phyloP scores from a whole-genome alignment of 2,797 vertebrate genomes.

The Mastacembelus armatus region DNA sequence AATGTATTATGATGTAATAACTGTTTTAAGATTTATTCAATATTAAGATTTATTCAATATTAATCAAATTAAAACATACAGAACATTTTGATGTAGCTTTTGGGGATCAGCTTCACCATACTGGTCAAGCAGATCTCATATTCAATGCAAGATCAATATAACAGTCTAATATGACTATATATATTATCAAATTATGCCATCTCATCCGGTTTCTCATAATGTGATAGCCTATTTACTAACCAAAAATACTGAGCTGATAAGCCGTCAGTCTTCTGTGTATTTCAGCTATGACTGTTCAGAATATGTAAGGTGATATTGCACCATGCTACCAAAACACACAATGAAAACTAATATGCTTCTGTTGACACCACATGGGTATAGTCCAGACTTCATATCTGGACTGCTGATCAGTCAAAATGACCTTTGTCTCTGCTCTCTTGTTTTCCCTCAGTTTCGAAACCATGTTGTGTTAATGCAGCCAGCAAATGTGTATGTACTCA shows the following conservation, averaged over 20 bases:
- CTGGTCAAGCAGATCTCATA: constrained; percentile 12
- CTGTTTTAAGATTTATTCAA: too few species aligned
- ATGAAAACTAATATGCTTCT: constrained; percentile 68
- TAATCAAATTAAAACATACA: neutral
- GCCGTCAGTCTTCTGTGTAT: constrained; percentile 37
- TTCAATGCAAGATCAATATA: constrained; percentile 24
- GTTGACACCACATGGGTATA: constrained; percentile 60
- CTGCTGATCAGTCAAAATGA: constrained; percentile 67
- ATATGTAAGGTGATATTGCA: constrained; percentile 61
- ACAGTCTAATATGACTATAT: constrained; percentile 15
- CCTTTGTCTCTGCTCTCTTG: constrained; percentile 63
- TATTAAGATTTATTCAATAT: too few species aligned
- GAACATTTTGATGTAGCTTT: neutral
- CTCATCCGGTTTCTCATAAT: constrained; percentile 36
- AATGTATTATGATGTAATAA: constrained; percentile 12
- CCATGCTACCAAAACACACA: constrained; percentile 38
- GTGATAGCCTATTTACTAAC: constrained; percentile 44
- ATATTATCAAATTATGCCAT: constrained; percentile 25
- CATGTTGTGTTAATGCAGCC: constrained; percentile 40
- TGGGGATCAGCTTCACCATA: constrained; percentile 6
- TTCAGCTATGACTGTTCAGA: constrained; percentile 28
- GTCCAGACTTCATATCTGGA: constrained; percentile 59
- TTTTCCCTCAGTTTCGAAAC: constrained; percentile 49
- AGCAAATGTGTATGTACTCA: constrained; percentile 21
- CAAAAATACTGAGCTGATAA: constrained; percentile 44